Evolutionary conservation across 1,140 invertebrate genomes (phyloP), one percentile per base, ranked within the genome.

Genomic region (Drosophila pruinosa): DNA sequence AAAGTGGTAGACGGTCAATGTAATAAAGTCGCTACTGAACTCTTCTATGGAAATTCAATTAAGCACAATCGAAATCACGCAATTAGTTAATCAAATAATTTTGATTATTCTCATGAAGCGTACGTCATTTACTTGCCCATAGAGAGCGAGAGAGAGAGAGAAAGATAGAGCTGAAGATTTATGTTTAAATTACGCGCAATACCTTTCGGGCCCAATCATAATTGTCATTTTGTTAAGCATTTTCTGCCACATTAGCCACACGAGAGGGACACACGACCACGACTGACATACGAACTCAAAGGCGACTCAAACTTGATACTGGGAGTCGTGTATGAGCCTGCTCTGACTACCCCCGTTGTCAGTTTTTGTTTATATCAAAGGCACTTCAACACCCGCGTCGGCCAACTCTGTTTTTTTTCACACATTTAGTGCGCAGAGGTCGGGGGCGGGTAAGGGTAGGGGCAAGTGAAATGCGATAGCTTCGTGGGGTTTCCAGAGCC

Each of bases 11-110:
- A n/a, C n/a, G 69, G 59, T 24, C 67, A 71, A 63, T 81, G 76
- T 59, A 71, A 82, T 57, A 64, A 65, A 72, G 45, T 39, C 57
- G 19, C 45, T 62, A 31, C 61, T 45, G 14, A 41, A 31, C 34
- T 48, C 54, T 70, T 70, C 59, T 50, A 88, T 88, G 75, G 82
- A 88, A 88, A 88, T 88, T 88, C 82, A 88, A 88, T 88, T 88
- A 88, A 72, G 82, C 67, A 62, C 82, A 79, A 88, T 88, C 78
- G 83, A 88, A 88, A 88, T 88, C 82, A 88, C 82, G 82, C 82
- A 88, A 88, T 88, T 88, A 88, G 82, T 88, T 88, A 88, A 88
- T 88, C 82, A 88, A 88, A 88, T 88, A 88, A 86, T 86, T 86
- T 86, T 86, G 81, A 86, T 86, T 86, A 64, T 61, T 59, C 34